Percentiles rank a stretch among this genome's conserved stretches.
These are phyloP conservation scores for Drosophila fuyamai DNA, from an alignment of 1,140 invertebrate genomes.

Conservation along the genomic window DNA sequence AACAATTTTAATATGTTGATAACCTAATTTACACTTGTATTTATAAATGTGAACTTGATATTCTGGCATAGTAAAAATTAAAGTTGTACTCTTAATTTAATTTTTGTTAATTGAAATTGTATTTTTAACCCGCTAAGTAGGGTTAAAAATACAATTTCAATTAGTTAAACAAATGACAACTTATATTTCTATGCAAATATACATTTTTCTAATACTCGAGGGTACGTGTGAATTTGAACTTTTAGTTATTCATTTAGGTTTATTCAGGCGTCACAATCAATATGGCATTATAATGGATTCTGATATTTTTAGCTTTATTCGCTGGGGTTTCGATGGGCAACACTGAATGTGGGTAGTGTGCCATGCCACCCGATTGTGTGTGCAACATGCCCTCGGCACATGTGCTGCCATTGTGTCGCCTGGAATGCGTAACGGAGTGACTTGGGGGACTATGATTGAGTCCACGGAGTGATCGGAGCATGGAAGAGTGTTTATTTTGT, in stretches of 20 bases:
- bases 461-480: slow-evolving; percentile 18
- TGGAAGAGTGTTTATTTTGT: slow-evolving; percentile 1
- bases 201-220: not conserved
- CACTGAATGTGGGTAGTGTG: slow-evolving; percentile 1
- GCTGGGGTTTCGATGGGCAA: not conserved
- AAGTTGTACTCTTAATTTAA: too few species aligned
- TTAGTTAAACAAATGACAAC: too few species aligned
- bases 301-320: slow-evolving; percentile 21
- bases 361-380: slow-evolving; percentile 18
- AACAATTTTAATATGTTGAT: too few species aligned
- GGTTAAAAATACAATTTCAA: too few species aligned
- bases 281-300: not conserved
- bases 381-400: slow-evolving; percentile 38
- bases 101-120: too few species aligned
- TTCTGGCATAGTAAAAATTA: too few species aligned
- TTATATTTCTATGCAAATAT: not conserved
- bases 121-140: too few species aligned
- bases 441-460: not conserved
- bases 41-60: too few species aligned
- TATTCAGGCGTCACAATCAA: slow-evolving; percentile 12
- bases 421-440: not conserved
- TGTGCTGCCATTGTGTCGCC: slow-evolving; percentile 1
- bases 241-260: slow-evolving; percentile 2
- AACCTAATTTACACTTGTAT: too few species aligned
- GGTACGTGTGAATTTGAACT: slow-evolving; percentile 11